Conservation (phyloP, 1,140 invertebrate species). For the Bilobella aurantiaca region DNA sequence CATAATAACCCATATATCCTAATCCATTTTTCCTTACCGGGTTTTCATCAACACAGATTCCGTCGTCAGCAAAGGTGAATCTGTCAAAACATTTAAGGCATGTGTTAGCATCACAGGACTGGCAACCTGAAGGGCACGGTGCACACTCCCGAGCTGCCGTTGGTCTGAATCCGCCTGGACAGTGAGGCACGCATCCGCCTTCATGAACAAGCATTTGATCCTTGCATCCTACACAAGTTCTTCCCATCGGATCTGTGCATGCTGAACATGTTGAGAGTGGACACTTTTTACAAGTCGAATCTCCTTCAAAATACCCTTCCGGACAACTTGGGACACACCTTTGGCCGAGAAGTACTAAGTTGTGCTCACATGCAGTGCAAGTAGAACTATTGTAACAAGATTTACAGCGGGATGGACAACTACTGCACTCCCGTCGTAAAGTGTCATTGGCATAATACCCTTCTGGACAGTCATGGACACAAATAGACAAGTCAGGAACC, state of each 20-base stretch:
- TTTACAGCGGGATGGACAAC: constrained; percentile 67
- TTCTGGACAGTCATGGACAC: constrained; percentile 67
- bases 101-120: constrained; percentile 47
- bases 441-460: constrained; percentile 74
- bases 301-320: constrained; percentile 62
- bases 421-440: constrained; percentile 60
- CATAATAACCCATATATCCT: too few relatives aligned
- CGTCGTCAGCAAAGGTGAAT: constrained; percentile 6
- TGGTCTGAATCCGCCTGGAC: constrained; percentile 71
- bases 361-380: constrained; percentile 72
- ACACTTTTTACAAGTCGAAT: constrained; percentile 30
- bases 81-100: constrained; percentile 17
- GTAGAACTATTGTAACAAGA: constrained; percentile 66
- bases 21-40: constrained; percentile 17
- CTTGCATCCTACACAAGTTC: constrained; percentile 73
- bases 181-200: constrained; percentile 69
- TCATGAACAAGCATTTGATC: constrained; percentile 61
- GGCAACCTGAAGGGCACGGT: constrained; percentile 53
- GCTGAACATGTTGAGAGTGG: constrained; percentile 40
- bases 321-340: constrained; percentile 72
- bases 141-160: constrained; percentile 62
- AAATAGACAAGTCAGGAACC: constrained; percentile 28
- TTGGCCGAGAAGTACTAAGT: constrained; percentile 64
- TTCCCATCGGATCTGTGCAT: constrained; percentile 63
- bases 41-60: constrained; percentile 15